A percentile compares a stretch with the other conserved stretches of the same genome.
phyloP scores from a whole-genome alignment of 2,888 invertebrate genomes.

The Drymonia ruficornis region DNA sequence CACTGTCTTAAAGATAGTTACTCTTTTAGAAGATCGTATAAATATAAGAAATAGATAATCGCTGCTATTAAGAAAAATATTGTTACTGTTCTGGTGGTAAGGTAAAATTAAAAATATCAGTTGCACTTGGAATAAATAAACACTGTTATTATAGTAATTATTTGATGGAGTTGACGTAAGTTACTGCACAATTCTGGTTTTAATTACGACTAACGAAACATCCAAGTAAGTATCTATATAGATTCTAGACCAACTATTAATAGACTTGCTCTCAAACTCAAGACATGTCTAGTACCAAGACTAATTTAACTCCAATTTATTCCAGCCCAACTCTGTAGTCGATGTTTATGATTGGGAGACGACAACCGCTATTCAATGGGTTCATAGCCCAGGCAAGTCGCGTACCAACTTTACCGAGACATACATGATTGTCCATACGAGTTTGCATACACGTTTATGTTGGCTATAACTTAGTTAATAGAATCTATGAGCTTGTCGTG shows the following conservation, averaged over 20 bases:
- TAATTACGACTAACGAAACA: slow-evolving; percentile 32
- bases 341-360: slow-evolving; percentile 40
- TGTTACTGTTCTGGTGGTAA: too few species aligned
- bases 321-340: slow-evolving; percentile 37
- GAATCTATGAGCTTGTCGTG: slow-evolving; percentile 3
- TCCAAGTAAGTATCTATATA: too few species aligned
- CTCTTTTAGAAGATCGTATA: too few species aligned
- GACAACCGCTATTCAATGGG: slow-evolving; percentile 24
- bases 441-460: not conserved
- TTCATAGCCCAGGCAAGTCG: slow-evolving; percentile 30
- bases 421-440: slow-evolving; percentile 17
- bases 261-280: slow-evolving; percentile 19
- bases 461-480: slow-evolving; percentile 4
- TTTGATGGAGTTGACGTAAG: not conserved
- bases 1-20: too few species aligned
- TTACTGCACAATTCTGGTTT: not conserved
- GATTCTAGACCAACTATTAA: slow-evolving; percentile 22
- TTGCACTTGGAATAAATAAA: too few species aligned
- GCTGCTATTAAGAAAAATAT: too few species aligned
- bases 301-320: slow-evolving; percentile 65
- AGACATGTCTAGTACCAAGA: slow-evolving; percentile 33
- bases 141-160: too few species aligned
- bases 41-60: too few species aligned
- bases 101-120: too few species aligned
- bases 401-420: slow-evolving; percentile 20